Evolutionary conservation across 1,140 invertebrate genomes (phyloP), one percentile per base, ranked within the genome.

Genomic region (Neoseiulus cucumeris): DNA sequence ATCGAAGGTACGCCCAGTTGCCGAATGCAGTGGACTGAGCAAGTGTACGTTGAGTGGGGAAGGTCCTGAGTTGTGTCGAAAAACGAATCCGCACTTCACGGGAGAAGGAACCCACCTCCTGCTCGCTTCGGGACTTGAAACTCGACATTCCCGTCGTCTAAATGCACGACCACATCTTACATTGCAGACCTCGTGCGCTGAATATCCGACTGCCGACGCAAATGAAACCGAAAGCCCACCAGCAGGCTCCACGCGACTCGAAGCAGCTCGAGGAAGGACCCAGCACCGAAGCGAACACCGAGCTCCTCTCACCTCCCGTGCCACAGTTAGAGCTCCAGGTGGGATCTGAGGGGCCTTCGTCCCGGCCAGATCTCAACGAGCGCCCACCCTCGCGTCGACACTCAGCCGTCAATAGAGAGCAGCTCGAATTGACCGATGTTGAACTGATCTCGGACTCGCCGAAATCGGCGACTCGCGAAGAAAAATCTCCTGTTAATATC

Each of bases 1-100:
- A 80, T 79, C 25, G 76, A 85, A 59, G 51, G 51, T 59, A 59
- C 51, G 51, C 51, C 22, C n/a, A 25, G 22, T 17, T 25, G 33
- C 51, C 51, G 22, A n/a, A n/a, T 25, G 17, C 17, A 33, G 22
- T 25, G 14, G 22, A 17, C 51, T 59, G 33, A 2, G 33, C 51
- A 5, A 25, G 22, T 33, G 17, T 25, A 20, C 51, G 51, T 59
- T 59, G 45, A 4, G n/a, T n/a, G n/a, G n/a, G n/a, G n/a, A n/a
- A n/a, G n/a, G n/a, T n/a, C n/a, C n/a, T n/a, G n/a, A n/a, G n/a
- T n/a, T n/a, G n/a, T n/a, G n/a, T n/a, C n/a, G n/a, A n/a, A n/a
- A n/a, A n/a, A n/a, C n/a, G n/a, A n/a, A n/a, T n/a, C n/a, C n/a
- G n/a, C n/a, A n/a, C n/a, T n/a, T n/a, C n/a, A n/a, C n/a, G n/a